Evolutionary conservation across 2,888 invertebrate genomes (phyloP).

Genomic region (Quadroppia sp.): DNA sequence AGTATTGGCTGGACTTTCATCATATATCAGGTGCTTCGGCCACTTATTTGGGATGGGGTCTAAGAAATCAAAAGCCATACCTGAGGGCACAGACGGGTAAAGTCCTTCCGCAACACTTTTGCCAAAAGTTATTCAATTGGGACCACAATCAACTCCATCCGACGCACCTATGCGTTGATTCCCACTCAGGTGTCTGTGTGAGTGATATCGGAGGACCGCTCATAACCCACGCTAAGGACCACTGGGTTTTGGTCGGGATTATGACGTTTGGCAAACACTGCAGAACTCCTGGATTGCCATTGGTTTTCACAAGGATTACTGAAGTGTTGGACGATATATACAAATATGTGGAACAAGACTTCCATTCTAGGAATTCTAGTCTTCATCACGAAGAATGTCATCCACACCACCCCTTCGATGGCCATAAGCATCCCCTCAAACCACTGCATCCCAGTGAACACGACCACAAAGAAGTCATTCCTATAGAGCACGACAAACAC

Average conservation of each 20-base stretch:
- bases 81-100: conserved; percentile 28
- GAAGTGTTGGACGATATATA: conserved; percentile 19
- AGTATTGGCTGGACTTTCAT: conserved; percentile 26
- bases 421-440: not conserved
- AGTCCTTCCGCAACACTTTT: conserved; percentile 22
- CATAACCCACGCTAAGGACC: conserved; percentile 19
- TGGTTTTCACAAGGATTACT: conserved; percentile 33
- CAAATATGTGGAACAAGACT: conserved; percentile 31
- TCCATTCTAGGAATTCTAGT: conserved; percentile 19
- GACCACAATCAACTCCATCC: conserved; percentile 27
- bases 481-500: not conserved
- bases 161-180: conserved; percentile 34
- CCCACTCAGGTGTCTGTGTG: conserved; percentile 33
- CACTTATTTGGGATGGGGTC: conserved; percentile 39
- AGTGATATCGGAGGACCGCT: conserved; percentile 37
- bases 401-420: not conserved
- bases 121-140: conserved; percentile 38
- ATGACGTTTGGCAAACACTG: conserved; percentile 39
- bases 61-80: conserved; percentile 34
- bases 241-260: conserved; percentile 30
- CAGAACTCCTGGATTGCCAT: conserved; percentile 33
- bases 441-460: not conserved
- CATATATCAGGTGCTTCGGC: not conserved
- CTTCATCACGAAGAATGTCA: not conserved
- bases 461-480: not conserved